Conservation (phyloP, 2,113 vertebrate genomes). For the Anolis sagrei region DNA sequence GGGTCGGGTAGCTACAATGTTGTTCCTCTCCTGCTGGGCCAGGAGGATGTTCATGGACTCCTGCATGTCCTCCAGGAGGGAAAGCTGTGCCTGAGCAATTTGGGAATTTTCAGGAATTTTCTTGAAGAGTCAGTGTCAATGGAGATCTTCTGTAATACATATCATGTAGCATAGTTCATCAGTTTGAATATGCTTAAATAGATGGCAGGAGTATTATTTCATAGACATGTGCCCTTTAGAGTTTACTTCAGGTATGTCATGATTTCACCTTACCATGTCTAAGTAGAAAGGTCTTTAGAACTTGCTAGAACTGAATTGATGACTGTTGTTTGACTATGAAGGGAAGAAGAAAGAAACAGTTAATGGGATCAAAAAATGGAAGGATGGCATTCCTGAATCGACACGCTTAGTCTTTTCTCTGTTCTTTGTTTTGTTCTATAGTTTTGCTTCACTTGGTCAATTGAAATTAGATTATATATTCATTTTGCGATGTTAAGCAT, state of each 20-base stretch:
- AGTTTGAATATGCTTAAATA: background rate
- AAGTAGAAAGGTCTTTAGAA: background rate
- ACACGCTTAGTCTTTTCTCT: background rate
- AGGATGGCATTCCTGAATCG: background rate
- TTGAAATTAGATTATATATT: background rate
- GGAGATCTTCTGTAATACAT: too few relatives aligned
- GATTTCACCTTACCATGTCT: background rate
- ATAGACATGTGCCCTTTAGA: background rate
- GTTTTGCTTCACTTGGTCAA: background rate
- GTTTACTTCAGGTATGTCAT: background rate
- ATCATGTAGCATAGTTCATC: background rate
- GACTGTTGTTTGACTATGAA: background rate
- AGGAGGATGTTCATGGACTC: too few relatives aligned
- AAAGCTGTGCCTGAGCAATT: too few relatives aligned
- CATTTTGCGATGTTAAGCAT: background rate
- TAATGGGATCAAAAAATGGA: background rate
- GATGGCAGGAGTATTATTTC: background rate
- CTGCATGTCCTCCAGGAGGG: too few relatives aligned
- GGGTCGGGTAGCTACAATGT: too few relatives aligned
- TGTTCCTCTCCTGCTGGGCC: too few relatives aligned
- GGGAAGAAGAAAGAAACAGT: too few relatives aligned
- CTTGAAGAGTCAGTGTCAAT: too few relatives aligned
- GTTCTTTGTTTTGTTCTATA: background rate
- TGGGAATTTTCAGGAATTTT: too few relatives aligned
- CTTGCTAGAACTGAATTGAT: background rate